A percentile compares a stretch with the other conserved stretches of the same genome.
These are phyloP conservation scores for Barnardius zonarius DNA, from an alignment of 2,113 vertebrate genomes.

Conservation along the genomic window DNA sequence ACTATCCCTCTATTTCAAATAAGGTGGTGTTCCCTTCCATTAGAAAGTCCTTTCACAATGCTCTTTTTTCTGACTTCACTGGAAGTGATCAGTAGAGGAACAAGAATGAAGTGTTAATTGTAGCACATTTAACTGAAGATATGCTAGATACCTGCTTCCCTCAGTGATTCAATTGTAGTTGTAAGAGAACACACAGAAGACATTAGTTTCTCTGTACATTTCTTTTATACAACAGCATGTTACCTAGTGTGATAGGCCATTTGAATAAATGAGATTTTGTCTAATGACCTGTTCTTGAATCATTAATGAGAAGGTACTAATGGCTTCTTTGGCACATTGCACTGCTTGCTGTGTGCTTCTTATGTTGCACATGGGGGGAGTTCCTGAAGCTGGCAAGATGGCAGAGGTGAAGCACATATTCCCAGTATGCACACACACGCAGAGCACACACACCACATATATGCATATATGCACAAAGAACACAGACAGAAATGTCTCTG, in stretches of 20 bases:
- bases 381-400: not conserved
- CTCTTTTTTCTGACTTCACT: not conserved
- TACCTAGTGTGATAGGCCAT: not conserved
- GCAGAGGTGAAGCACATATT: not conserved
- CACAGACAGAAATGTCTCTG: not conserved
- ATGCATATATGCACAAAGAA: not conserved
- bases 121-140: not conserved
- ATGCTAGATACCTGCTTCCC: not conserved
- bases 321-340: not conserved
- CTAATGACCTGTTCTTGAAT: not conserved
- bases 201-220: not conserved
- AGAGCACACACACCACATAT: rapidly evolving
- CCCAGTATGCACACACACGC: not conserved
- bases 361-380: not conserved
- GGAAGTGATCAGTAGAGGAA: not conserved
- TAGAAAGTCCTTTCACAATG: not conserved
- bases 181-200: not conserved
- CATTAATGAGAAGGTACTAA: not conserved
- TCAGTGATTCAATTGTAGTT: not conserved
- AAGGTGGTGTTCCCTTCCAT: not conserved
- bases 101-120: not conserved
- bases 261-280: not conserved
- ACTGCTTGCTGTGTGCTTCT: not conserved
- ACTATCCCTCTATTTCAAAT: not conserved
- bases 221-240: not conserved